Conservation (phyloP, 2,888 invertebrate genomes). For the Julus scanicus region DNA sequence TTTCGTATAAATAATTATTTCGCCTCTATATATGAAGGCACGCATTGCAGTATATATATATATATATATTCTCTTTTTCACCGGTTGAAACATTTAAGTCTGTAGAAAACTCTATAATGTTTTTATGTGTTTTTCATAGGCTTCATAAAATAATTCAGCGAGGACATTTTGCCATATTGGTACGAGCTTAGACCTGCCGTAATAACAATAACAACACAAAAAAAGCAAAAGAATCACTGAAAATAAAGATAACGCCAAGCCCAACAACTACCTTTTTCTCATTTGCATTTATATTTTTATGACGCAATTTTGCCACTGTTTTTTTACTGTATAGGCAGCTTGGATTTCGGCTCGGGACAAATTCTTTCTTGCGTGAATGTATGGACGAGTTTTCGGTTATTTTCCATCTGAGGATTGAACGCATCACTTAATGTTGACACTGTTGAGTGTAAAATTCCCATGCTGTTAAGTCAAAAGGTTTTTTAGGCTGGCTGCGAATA, state of each 20-base stretch:
- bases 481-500: background rate
- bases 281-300: slow-evolving; percentile 40
- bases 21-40: background rate
- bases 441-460: slow-evolving; percentile 44
- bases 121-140: slow-evolving; percentile 30
- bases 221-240: slow-evolving; percentile 40
- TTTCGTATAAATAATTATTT: slow-evolving; percentile 18
- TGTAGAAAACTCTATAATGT: slow-evolving; percentile 21
- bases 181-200: background rate
- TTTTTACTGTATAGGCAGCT: background rate
- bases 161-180: background rate
- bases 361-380: slow-evolving; percentile 9
- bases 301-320: background rate
- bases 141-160: slow-evolving; percentile 27
- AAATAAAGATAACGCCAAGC: slow-evolving; percentile 37
- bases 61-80: background rate
- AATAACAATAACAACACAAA: background rate
- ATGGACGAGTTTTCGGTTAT: background rate
- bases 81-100: background rate
- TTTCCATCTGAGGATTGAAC: slow-evolving; percentile 45
- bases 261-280: slow-evolving; percentile 37
- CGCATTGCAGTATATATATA: background rate
- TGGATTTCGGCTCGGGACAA: background rate
- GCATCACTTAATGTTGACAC: slow-evolving; percentile 43
- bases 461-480: slow-evolving; percentile 40